Percentiles rank a stretch among this genome's conserved stretches.
These are phyloP conservation scores for Nasonia giraulti DNA, from an alignment of 1,140 invertebrate species.

Conservation along the genomic window DNA sequence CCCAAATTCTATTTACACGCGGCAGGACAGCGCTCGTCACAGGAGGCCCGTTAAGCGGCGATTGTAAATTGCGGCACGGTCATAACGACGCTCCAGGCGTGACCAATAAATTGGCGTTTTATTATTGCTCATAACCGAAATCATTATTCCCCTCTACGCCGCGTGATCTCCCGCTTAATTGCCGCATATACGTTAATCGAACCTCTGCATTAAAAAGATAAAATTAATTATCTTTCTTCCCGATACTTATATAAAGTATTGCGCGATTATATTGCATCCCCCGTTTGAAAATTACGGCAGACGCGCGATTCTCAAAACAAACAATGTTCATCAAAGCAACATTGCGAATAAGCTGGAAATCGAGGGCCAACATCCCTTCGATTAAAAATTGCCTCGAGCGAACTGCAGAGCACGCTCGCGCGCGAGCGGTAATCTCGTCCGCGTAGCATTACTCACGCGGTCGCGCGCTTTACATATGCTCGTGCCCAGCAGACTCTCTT, in stretches of 20 bases:
- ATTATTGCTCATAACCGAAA: slow-evolving; percentile 73
- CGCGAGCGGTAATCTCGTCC: slow-evolving; percentile 20
- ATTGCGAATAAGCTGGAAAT: neutral
- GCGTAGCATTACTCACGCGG: slow-evolving; percentile 8
- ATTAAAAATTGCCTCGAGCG: neutral
- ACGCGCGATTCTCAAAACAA: too few relatives aligned
- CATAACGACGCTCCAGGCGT: slow-evolving; percentile 46
- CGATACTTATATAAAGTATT: too few relatives aligned
- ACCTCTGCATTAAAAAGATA: neutral
- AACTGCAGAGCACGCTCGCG: neutral
- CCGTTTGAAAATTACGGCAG: too few relatives aligned
- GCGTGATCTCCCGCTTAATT: slow-evolving; percentile 56
- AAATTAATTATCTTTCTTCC: too few relatives aligned
- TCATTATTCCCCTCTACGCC: slow-evolving; percentile 69
- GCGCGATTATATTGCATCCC: too few relatives aligned
- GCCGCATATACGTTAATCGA: slow-evolving; percentile 19
- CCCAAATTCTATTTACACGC: neutral
- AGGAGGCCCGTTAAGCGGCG: slow-evolving; percentile 53
- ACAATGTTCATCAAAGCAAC: too few relatives aligned
- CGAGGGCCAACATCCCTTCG: neutral
- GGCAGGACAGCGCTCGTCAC: slow-evolving; percentile 56
- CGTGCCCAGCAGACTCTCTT: slow-evolving; percentile 1
- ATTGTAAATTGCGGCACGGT: slow-evolving; percentile 66
- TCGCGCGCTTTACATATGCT: neutral
- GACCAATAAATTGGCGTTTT: slow-evolving; percentile 72